Conservation (phyloP, 2,113 vertebrate genomes). For the Numenius arquata region DNA sequence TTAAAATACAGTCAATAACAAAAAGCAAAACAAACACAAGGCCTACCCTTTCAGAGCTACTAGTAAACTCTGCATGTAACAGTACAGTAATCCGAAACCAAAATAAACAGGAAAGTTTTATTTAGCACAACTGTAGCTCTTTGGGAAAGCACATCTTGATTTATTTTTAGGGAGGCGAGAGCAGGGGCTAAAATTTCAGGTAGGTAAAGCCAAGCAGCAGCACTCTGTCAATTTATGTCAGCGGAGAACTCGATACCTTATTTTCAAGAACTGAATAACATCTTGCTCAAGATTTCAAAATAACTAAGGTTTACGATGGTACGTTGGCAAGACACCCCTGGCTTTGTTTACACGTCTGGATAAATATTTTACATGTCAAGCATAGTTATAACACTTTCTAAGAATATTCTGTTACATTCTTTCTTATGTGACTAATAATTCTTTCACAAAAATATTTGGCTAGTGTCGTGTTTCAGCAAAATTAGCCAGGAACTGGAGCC, state of each 20-base stretch:
- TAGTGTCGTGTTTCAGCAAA: not conserved
- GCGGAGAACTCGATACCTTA: not conserved
- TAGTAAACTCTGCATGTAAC: not conserved
- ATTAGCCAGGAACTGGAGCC: not conserved
- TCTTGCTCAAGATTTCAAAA: not conserved
- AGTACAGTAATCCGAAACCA: not conserved
- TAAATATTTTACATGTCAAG: not conserved
- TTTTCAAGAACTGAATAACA: conserved; percentile 38
- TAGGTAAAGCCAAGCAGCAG: not conserved
- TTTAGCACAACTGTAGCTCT: conserved; percentile 20
- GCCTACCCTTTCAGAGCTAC: not conserved
- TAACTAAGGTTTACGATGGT: not conserved
- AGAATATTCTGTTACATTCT: conserved; percentile 21
- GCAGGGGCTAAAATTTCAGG: not conserved
- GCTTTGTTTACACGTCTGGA: conserved; percentile 17
- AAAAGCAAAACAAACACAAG: not conserved
- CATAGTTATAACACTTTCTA: conserved; percentile 41
- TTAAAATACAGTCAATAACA: not conserved
- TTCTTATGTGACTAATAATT: not conserved
- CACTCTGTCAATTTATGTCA: not conserved
- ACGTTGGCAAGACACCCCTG: not conserved
- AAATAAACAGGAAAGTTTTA: not conserved
- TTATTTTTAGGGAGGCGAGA: conserved; percentile 24
- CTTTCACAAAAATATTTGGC: conserved; percentile 15
- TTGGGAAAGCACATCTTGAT: not conserved